Evolutionary conservation across 2,888 invertebrate genomes (phyloP), one percentile per base, ranked within the genome.

Genomic region (Entomobrya proxima): DNA sequence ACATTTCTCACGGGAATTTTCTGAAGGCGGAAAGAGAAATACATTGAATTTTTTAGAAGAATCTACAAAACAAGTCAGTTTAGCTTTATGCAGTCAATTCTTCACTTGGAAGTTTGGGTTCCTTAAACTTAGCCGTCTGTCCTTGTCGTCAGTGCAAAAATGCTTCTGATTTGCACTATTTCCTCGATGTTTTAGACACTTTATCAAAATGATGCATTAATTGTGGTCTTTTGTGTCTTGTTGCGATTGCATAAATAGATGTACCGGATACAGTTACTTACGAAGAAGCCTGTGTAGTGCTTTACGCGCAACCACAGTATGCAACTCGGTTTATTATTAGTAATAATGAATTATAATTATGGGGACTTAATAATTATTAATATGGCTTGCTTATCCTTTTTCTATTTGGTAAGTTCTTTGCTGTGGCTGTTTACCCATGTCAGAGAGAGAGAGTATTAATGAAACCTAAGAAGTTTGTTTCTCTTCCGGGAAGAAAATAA

Each of bases 1-100:
- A 61, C 74, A 81, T 74, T 81, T 81, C 81, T 81, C 81, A 74
- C 61, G 81, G 74, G 81, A 81, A 21, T 61, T 32, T 21, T 27
- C 30, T 24, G 52, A 52, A 30, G 37, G 21, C n/a, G 27, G 69
- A 30, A 79, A 69, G 50, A 74, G n/a, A 4, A 74, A 74, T 74
- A 52, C 74, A 74, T 74, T 74, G 74, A 74, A 74, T 74, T 74
- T 69, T 61, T 69, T 69, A 7, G 15, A 15, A 30, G 27, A 67
- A 67, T 67, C 67, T 44, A 24, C 32, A 13, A 50, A 24, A 9
- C 32, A 18, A 50, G 32, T 52, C 30, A 35, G 32, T 74, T 74
- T 74, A 52, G 35, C 9, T 35, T 52, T 52, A 74, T 18, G 32
- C 21, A 52, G 52, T 74, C 27, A 47, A 47, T 72, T 72, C n/a